These are phyloP conservation scores for Dinoponera quadriceps DNA, from an alignment of 1,140 invertebrate species.

Conservation along the genomic window DNA sequence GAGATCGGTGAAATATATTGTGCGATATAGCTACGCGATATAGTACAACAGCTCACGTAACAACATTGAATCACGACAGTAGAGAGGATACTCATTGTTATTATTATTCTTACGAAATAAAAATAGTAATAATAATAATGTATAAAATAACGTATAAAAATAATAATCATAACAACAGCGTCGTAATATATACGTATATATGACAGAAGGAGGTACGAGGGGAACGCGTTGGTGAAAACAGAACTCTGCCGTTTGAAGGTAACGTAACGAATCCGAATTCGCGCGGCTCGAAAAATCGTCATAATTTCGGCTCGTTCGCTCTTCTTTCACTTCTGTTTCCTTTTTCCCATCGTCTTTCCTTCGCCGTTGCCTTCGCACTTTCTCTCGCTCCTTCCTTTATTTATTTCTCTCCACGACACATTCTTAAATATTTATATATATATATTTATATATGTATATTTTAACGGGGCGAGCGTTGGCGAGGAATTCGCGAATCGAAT, in stretches of 20 bases:
- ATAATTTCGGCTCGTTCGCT: slow-evolving; percentile 18
- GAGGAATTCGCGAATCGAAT: slow-evolving; percentile 80
- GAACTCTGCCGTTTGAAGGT: neutral
- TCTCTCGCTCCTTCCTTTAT: neutral
- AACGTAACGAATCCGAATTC: neutral
- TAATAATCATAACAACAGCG: neutral
- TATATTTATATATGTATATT: slow-evolving; percentile 16
- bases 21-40: slow-evolving; percentile 43
- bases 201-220: neutral
- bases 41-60: slow-evolving; percentile 21
- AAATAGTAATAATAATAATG: neutral
- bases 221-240: neutral
- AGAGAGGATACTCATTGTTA: slow-evolving; percentile 14
- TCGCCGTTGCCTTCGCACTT: neutral
- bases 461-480: slow-evolving; percentile 46
- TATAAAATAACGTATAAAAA: neutral
- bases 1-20: slow-evolving; percentile 31
- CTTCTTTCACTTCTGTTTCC: neutral
- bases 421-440: slow-evolving; percentile 25
- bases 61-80: slow-evolving; percentile 14
- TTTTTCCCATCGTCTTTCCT: slow-evolving; percentile 6
- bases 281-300: slow-evolving; percentile 55
- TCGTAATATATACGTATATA: neutral
- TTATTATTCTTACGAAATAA: slow-evolving; percentile 28
- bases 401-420: neutral